Conservation (phyloP, 2,797 vertebrate genomes). For the Loriculus beryllinus region DNA sequence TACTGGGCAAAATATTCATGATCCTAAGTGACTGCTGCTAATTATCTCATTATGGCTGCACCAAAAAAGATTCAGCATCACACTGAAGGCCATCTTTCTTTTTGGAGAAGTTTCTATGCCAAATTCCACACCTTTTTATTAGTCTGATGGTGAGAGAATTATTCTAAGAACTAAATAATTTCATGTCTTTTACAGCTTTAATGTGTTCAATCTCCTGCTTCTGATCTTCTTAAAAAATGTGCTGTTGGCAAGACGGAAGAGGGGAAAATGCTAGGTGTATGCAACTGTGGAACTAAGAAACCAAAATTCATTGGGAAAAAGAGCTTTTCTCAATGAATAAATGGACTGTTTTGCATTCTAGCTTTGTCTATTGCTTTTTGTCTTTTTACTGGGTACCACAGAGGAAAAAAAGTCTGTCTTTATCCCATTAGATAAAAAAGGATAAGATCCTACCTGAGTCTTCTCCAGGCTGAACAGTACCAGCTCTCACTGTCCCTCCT, state of each 20-base stretch:
- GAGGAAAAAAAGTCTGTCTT: background rate
- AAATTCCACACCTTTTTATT: background rate
- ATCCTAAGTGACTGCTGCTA: background rate
- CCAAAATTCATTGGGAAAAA: background rate
- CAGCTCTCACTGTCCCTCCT: background rate
- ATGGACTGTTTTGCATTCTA: background rate
- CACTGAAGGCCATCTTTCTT: background rate
- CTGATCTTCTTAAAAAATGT: background rate
- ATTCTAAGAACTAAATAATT: background rate
- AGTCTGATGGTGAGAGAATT: background rate
- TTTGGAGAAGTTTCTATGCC: background rate
- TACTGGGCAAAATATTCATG: background rate
- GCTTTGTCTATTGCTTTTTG: background rate
- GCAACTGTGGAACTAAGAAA: background rate
- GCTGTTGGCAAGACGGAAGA: fast-evolving
- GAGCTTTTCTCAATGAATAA: background rate
- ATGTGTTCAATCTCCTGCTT: background rate
- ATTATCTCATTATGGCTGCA: background rate
- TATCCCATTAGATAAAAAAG: fast-evolving
- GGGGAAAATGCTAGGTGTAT: fast-evolving
- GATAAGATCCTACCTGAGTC: background rate
- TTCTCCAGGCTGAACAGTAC: background rate
- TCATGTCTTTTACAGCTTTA: background rate
- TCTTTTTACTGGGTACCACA: background rate
- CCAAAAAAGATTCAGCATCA: background rate